Conservation (phyloP, 2,888 invertebrate species). For the Yponomeuta evonymella region DNA sequence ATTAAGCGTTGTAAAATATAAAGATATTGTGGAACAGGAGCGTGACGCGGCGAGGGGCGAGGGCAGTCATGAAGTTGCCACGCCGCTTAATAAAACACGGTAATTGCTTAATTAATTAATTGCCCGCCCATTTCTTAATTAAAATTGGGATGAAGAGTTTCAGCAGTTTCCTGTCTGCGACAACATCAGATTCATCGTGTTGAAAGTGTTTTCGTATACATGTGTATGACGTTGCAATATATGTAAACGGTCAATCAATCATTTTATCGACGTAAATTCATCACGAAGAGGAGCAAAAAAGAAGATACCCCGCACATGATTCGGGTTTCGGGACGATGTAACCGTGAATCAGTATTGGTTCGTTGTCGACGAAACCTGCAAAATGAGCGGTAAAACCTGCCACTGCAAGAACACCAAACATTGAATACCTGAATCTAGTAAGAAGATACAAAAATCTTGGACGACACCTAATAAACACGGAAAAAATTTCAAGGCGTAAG, state of each 20-base stretch:
- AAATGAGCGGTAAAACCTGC: slow-evolving; percentile 77
- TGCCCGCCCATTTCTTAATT: slow-evolving; percentile 44
- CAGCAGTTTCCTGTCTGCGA: slow-evolving; percentile 3
- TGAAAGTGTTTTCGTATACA: neutral
- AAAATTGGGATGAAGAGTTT: slow-evolving; percentile 32
- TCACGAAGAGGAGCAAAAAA: slow-evolving; percentile 20
- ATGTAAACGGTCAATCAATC: neutral
- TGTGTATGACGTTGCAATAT: neutral
- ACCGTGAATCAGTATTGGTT: slow-evolving; percentile 84
- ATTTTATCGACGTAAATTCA: neutral
- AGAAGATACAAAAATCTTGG: neutral
- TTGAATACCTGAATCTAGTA: slow-evolving; percentile 5
- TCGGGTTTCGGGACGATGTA: slow-evolving; percentile 92
- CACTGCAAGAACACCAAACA: slow-evolving; percentile 7
- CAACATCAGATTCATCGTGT: neutral
- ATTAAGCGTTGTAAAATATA: neutral
- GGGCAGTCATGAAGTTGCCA: slow-evolving; percentile 22
- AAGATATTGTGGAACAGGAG: neutral
- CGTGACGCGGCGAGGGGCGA: neutral
- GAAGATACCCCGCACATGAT: slow-evolving; percentile 77
- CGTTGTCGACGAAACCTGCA: slow-evolving; percentile 99
- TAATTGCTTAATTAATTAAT: slow-evolving; percentile 43
- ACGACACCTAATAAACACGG: neutral
- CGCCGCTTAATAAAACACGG: slow-evolving; percentile 36
- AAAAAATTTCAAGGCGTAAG: neutral